Percentiles rank a stretch among this genome's conserved stretches.
phyloP scores from a whole-genome alignment of 92 coral and sea anemone genomes.

The Parazoanthus swiftii region DNA sequence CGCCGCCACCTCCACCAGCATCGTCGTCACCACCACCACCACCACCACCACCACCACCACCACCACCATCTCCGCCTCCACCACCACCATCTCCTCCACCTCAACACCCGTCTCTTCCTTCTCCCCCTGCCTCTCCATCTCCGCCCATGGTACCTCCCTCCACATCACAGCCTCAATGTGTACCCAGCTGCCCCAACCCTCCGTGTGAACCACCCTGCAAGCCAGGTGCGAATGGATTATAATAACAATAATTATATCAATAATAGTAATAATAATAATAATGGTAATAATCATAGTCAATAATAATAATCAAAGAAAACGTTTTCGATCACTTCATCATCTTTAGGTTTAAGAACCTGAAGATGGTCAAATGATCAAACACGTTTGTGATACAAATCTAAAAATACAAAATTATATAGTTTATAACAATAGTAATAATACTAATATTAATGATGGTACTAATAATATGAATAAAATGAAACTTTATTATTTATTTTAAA shows the following conservation, averaged over 20 bases:
- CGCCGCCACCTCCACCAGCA: not conserved
- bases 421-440: too few species aligned
- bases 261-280: not conserved
- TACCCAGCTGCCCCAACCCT: not conserved
- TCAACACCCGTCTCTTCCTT: not conserved
- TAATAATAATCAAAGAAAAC: too few species aligned
- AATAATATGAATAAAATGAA: too few species aligned
- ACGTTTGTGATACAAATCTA: too few species aligned
- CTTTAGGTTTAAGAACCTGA: too few species aligned
- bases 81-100: conserved; percentile 1
- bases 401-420: too few species aligned
- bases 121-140: not conserved
- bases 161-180: conserved; percentile 1
- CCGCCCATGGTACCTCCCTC: not conserved
- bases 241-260: not conserved
- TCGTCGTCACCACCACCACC: not conserved
- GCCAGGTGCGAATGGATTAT: not conserved
- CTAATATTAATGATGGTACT: too few species aligned
- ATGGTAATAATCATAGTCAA: too few species aligned
- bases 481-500: too few species aligned
- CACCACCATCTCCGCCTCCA: not conserved
- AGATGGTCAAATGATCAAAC: too few species aligned
- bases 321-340: too few species aligned
- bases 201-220: conserved; percentile 10
- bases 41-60: not conserved